These are phyloP conservation scores for Homarus gammarus DNA, from an alignment of 2,888 invertebrate species.

Conservation along the genomic window DNA sequence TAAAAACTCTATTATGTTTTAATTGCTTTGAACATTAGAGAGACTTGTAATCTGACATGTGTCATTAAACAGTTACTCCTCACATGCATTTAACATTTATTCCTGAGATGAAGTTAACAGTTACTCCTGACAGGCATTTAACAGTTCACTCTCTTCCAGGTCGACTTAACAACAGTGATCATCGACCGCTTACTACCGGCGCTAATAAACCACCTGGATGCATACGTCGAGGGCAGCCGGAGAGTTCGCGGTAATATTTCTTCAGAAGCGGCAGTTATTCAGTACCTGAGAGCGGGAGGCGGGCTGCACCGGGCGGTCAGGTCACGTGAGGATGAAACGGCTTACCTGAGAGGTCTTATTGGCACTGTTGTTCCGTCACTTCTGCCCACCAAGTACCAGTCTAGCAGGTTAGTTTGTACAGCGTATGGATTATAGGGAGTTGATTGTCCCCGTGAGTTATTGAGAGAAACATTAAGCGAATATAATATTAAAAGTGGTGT, in stretches of 20 bases:
- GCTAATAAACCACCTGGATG: constrained; percentile 77
- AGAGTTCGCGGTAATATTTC: constrained; percentile 63
- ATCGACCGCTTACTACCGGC: constrained; percentile 76
- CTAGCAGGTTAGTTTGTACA: constrained; percentile 71
- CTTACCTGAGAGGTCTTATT: constrained; percentile 67
- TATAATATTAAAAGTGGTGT: no score
- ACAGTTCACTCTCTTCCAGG: constrained; percentile 30
- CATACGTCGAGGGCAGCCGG: constrained; percentile 73
- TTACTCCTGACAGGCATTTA: neutral
- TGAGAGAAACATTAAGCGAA: no score
- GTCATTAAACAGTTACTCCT: no score
- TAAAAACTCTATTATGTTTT: neutral
- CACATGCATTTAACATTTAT: neutral
- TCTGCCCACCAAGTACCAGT: constrained; percentile 78
- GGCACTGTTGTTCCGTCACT: constrained; percentile 79
- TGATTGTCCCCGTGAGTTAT: no score
- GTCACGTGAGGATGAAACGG: constrained; percentile 68
- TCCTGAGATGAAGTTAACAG: no score
- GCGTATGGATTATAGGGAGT: no score
- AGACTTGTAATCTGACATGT: no score
- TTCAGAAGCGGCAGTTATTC: constrained; percentile 69
- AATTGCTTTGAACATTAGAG: no score
- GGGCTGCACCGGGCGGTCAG: constrained; percentile 65
- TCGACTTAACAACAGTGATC: constrained; percentile 73
- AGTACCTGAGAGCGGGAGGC: constrained; percentile 63